Percentiles rank a stretch among this genome's conserved stretches.
These are phyloP conservation scores for Eulemur mongoz DNA, from an alignment of 2,797 vertebrate genomes.

Conservation along the genomic window DNA sequence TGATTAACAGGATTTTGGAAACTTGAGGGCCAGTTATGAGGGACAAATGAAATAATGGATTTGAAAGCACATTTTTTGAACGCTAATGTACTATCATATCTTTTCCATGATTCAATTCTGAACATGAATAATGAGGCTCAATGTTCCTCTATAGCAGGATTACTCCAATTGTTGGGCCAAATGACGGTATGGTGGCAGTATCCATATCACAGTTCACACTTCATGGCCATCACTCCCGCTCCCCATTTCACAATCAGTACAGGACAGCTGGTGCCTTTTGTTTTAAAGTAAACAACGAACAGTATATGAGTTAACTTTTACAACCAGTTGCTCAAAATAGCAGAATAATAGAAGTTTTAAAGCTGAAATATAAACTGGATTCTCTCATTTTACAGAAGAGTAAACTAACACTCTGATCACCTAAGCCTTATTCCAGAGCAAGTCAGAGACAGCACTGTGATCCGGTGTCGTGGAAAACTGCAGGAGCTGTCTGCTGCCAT, in stretches of 20 bases:
- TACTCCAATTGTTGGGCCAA: background rate
- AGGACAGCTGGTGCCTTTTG: background rate
- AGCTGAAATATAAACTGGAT: background rate
- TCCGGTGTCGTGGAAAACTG: background rate
- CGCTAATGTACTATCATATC: background rate
- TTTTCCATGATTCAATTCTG: background rate
- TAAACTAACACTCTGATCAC: background rate
- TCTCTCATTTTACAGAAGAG: background rate
- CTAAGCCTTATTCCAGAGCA: background rate
- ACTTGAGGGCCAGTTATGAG: background rate
- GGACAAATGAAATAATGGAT: background rate
- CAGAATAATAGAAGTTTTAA: background rate
- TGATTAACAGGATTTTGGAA: background rate
- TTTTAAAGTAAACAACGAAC: constrained; percentile 37
- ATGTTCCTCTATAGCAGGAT: background rate
- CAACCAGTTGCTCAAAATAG: constrained; percentile 23
- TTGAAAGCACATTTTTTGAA: background rate
- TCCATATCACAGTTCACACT: rapidly evolving
- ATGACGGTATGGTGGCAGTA: background rate
- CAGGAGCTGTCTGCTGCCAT: background rate
- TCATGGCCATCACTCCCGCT: background rate
- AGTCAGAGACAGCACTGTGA: background rate
- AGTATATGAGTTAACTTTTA: background rate
- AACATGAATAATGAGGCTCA: background rate
- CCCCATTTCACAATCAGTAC: background rate